Evolutionary conservation across 2,113 vertebrate genomes (phyloP), one percentile per base, ranked within the genome.

Genomic region (Nematolebias whitei): DNA sequence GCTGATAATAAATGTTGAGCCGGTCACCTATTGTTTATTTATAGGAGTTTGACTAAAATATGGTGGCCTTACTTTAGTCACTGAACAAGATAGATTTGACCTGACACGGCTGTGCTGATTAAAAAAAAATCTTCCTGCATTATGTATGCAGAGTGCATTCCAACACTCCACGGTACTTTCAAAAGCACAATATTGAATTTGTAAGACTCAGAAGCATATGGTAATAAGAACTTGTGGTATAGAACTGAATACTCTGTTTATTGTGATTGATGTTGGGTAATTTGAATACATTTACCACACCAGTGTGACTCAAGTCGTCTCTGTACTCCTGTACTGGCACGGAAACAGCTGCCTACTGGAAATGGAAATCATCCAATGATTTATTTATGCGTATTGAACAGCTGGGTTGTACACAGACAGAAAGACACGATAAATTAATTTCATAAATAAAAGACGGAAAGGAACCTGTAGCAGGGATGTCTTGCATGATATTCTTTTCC

Each of bases 361-460:
- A 83, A 87, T 79, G 72, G 64, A 86, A 88, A 86, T 81, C 29
- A 71, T 58, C 54, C 45, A 10, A 70, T 85, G 53, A 81, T 85
- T 87, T 86, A 87, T 91, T 74, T 74, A 89, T 84, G 64, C 26
- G 45, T 32, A 41, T n/a, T 32, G 41, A 74, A 79, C 74, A 86
- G 79, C 72, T 71, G 64, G 51, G 12, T 59, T 44, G 60, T 48
- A 53, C 19, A 59, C 20, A 22, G 12, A 49, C 55, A 57, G 43
- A 19, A 29, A 71, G 20, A 74, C 52, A 66, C 44, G 58, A 71
- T 80, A 40, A 61, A 78, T 83, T 70, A 71, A 73, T 68, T 73
- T 78, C 52, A 66, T 47, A 72, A 75, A 77, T 71, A 55, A 41
- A 54, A 62, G 63, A 47, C 56, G 63, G 61, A 64, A 14, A 73